A percentile compares a stretch with the other conserved stretches of the same genome.
Evolutionary conservation across 2,113 vertebrate species (phyloP).

Genomic region (zebrafish (Danio rerio)): GRCz12tu NC_133198.1:34885501-34886000

Average conservation of each 20-base stretch:
- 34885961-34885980: too few species aligned
- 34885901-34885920: neutral
- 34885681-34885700: constrained; percentile 86
- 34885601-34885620: neutral
- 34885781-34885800: constrained; percentile 84
- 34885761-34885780: constrained; percentile 89
- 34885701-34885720: constrained; percentile 87
- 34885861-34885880: constrained; percentile 80
- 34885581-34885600: neutral
- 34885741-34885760: constrained; percentile 80
- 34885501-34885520: constrained; percentile 84
- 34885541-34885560: constrained; percentile 89
- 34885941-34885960: too few species aligned
- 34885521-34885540: constrained; percentile 80
- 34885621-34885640: neutral
- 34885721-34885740: constrained; percentile 79
- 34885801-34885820: constrained; percentile 87
- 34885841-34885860: constrained; percentile 75
- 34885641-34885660: constrained; percentile 82
- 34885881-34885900: neutral
- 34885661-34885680: constrained; percentile 83
- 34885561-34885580: constrained; percentile 75
- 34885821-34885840: constrained; percentile 76
- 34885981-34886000: too few species aligned
- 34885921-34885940: neutral